These are phyloP conservation scores for Phortica okadai DNA, from an alignment of 2,888 invertebrate species.

Conservation along the genomic window DNA sequence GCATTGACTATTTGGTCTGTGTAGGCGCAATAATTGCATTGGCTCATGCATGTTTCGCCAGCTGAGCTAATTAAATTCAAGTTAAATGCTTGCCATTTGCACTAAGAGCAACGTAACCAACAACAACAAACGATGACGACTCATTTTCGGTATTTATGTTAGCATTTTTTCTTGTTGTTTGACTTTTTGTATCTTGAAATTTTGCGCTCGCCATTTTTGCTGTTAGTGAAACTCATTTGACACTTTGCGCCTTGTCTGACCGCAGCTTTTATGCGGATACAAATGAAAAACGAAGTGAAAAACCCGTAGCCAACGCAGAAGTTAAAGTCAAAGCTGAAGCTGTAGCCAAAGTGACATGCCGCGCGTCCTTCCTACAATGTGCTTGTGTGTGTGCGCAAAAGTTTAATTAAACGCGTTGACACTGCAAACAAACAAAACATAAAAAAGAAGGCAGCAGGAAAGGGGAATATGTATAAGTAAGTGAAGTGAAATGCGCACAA, in stretches of 20 bases:
- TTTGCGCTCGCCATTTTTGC: not conserved
- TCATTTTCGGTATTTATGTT: not conserved
- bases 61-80: constrained; percentile 12
- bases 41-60: not conserved
- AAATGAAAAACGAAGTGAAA: not conserved
- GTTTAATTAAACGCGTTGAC: constrained; percentile 27
- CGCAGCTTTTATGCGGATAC: constrained; percentile 14
- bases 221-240: not conserved
- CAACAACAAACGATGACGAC: not conserved
- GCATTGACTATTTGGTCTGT: not conserved
- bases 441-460: not conserved
- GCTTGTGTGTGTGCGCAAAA: not conserved
- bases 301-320: not conserved
- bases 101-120: not conserved
- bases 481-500: constrained; percentile 53
- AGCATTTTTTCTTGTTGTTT: not conserved
- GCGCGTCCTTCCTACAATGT: no score
- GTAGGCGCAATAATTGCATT: constrained; percentile 8
- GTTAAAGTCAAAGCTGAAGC: no score
- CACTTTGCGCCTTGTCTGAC: not conserved
- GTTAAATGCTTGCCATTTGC: not conserved
- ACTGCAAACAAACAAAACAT: not conserved
- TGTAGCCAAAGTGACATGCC: no score
- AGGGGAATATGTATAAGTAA: constrained; percentile 38
- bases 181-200: not conserved